Evolutionary conservation across 2,888 invertebrate species (phyloP), one percentile per base, ranked within the genome.

Genomic region (Machimus atricapillus): DNA sequence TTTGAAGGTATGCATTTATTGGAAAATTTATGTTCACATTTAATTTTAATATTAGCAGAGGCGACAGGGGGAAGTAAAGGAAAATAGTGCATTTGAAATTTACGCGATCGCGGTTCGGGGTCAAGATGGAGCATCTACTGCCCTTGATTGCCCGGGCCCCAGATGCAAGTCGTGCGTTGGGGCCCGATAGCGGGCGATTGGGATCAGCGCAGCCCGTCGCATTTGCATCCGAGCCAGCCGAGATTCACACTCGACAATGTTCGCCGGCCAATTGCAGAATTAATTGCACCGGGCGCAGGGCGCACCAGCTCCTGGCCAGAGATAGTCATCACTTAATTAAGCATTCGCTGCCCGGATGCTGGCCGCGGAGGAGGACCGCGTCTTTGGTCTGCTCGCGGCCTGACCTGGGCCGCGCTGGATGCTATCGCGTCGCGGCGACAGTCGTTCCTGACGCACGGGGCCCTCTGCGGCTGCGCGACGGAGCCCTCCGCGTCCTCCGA

Each of bases 301-400:
- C 58, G 74, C 85, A 85, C 8, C 31, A 52, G 52, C 37, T 77
- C 77, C 77, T 77, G 76, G 52, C 77, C 52, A 12, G 31, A 86
- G 85, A 86, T 86, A 86, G 77, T 86, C 85, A 86, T 86, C 85
- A 77, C 85, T 86, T 86, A 86, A 86, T 86, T 86, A 86, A 86
- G 77, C 77, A 86, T 86, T 86, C 83, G 83, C n/a, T 23, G 83
- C 40, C 27, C 56, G 31, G 73, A 37, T 7, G 37, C 34, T 66
- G 31, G 43, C 37, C n/a, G 78, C 56, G 81, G 83, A 83, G 37
- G 83, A 83, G 66, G 66, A 66, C 23, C 66, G 2, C 66, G 2
- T 23, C 19, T 37, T 40, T 12, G n/a, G 16, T 23, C 37, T 37
- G 27, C 58, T 16, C n/a, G 19, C 82, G 14, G 37, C 34, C 46